phyloP scores from a whole-genome alignment of 2,888 invertebrate species.

The Incurvaria masculella region DNA sequence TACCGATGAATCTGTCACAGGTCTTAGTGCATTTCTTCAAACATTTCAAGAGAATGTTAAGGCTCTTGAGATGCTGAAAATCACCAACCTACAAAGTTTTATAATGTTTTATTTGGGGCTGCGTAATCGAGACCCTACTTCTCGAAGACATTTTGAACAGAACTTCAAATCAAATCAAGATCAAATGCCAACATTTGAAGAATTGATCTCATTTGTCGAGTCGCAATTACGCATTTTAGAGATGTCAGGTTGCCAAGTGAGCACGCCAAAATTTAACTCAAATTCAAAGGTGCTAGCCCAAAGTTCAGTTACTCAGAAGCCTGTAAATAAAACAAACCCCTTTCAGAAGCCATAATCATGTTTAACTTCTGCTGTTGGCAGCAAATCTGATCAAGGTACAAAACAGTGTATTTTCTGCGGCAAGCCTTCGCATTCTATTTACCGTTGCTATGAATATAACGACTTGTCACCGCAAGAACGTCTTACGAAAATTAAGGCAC shows the following conservation, averaged over 20 bases:
- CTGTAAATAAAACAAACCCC: not conserved
- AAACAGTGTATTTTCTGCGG: not conserved
- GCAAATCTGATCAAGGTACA: not conserved
- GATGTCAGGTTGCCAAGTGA: not conserved
- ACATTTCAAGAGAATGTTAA: constrained; percentile 4
- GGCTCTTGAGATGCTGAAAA: constrained; percentile 5
- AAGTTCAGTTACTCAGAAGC: no score
- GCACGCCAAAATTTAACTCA: not conserved
- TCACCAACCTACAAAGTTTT: constrained; percentile 2
- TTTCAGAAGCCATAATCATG: not conserved
- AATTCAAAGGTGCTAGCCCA: no score
- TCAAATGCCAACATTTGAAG: not conserved
- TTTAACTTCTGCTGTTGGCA: not conserved
- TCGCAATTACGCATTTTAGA: not conserved
- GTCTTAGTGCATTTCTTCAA: not conserved
- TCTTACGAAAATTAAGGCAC: not conserved
- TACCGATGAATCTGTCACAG: not conserved
- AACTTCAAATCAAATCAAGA: not conserved
- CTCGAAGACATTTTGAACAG: constrained; percentile 6
- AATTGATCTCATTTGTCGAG: not conserved
- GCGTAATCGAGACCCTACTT: constrained; percentile 3
- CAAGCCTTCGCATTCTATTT: not conserved
- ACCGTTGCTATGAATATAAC: not conserved
- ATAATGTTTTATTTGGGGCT: constrained; percentile 6
- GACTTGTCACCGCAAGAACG: not conserved